Percentiles rank a stretch among this genome's conserved stretches.
Evolutionary conservation across 2,888 invertebrate species (phyloP).

Genomic region (Tolmerus cingulatus): DNA sequence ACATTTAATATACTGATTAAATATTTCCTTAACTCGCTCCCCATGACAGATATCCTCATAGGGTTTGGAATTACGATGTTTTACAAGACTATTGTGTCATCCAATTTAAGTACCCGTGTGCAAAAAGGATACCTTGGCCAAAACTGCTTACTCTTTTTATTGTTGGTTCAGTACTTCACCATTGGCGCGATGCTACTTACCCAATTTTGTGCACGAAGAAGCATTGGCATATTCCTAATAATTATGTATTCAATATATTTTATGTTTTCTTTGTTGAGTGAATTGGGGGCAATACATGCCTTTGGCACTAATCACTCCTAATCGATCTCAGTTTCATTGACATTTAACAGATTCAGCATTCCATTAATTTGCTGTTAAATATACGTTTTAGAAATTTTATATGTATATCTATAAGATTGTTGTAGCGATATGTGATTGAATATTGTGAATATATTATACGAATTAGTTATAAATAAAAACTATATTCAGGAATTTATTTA

Average conservation of each 20-base stretch:
- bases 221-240: slow-evolving; percentile 65
- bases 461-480: too few relatives aligned
- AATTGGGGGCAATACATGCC: slow-evolving; percentile 61
- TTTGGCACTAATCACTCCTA: slow-evolving; percentile 58
- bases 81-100: background rate
- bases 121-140: slow-evolving; percentile 62
- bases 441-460: too few relatives aligned
- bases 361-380: background rate
- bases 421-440: too few relatives aligned
- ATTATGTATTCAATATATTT: slow-evolving; percentile 65
- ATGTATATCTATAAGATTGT: too few relatives aligned
- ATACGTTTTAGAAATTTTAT: background rate
- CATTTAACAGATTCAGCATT: background rate
- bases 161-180: slow-evolving; percentile 61
- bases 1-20: background rate
- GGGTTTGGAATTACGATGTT: slow-evolving; percentile 62
- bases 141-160: slow-evolving; percentile 63
- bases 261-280: slow-evolving; percentile 65
- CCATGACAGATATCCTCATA: slow-evolving; percentile 57
- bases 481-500: too few relatives aligned
- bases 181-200: slow-evolving; percentile 64
- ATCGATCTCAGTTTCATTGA: background rate
- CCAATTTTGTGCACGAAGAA: slow-evolving; percentile 63
- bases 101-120: slow-evolving; percentile 49
- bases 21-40: background rate